A percentile compares a stretch with the other conserved stretches of the same genome.
Conservation (phyloP, 2,113 vertebrate species). For the Myotis brandtii region DNA sequence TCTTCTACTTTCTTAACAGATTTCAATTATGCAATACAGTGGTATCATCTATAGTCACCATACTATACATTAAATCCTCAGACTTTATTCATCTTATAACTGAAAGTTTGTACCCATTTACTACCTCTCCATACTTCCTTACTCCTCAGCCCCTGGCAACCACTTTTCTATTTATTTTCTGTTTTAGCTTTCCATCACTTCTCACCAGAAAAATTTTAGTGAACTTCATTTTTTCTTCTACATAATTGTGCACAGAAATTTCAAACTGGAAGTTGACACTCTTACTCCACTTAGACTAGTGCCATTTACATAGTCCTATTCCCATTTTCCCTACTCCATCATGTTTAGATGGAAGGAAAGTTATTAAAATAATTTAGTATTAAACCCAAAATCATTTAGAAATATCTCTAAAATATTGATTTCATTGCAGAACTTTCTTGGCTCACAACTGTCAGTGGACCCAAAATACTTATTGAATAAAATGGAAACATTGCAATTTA, state of each 20-base stretch:
- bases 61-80: neutral
- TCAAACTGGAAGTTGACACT: neutral
- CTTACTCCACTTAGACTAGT: neutral
- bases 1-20: neutral
- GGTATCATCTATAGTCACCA: neutral
- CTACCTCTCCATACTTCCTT: neutral
- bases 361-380: neutral
- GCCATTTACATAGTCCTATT: neutral
- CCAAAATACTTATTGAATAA: neutral
- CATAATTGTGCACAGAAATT: neutral
- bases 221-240: neutral
- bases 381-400: neutral
- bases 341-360: neutral
- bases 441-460: neutral
- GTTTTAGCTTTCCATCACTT: neutral
- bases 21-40: neutral
- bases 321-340: neutral
- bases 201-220: neutral
- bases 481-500: constrained; percentile 33
- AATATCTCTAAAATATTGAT: constrained; percentile 2
- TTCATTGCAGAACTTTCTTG: neutral
- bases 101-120: neutral
- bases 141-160: neutral
- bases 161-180: neutral
- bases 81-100: neutral